Evolutionary conservation across 2,888 invertebrate species (phyloP), one percentile per base, ranked within the genome.

Genomic region (Chrysodeixis includens): DNA sequence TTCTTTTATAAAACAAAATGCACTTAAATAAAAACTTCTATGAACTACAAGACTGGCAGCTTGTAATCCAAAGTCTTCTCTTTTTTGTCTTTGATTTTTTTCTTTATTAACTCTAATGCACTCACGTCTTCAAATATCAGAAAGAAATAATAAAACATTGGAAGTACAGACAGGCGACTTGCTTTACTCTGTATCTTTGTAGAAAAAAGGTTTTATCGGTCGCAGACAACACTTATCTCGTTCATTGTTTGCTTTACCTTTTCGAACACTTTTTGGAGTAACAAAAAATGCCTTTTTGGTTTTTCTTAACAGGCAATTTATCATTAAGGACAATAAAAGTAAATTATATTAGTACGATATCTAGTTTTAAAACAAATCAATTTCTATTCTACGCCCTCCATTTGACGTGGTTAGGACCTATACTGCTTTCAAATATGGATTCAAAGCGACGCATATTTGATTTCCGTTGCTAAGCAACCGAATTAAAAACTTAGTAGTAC

Each of bases 391-490:
- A 6, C 9, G 35, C 1, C 1, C 35, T 12, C 10, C 18, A n/a
- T n/a, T n/a, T n/a, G n/a, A n/a, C 6, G 8, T n/a, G 4, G 5
- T 14, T 5, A 20, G 10, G 1, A 9, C 8, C 30, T 30, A 22
- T 40, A 32, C 46, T 46, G 55, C 30, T 61, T 61, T 62, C 51
- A 54, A 63, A 30, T 73, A 73, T 61, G 61, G 66, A 76, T 64
- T 70, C 62, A 54, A 49, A 61, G 56, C 58, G 22, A 30, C 40
- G 51, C 51, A 44, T 64, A 65, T 62, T 71, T 68, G 60, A 59
- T 51, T 40, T 20, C 35, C 30, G 92, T 92, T 87, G 85, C 92
- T 74, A 83, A 80, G 92, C 89, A 88, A 93, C 93, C 54, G 53
- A 58, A 70, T 80, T 85, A 81, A 88, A 89, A 89, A 89, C 88